Conservation (phyloP, 2,888 invertebrate genomes). For the Ormyrus rosae region DNA sequence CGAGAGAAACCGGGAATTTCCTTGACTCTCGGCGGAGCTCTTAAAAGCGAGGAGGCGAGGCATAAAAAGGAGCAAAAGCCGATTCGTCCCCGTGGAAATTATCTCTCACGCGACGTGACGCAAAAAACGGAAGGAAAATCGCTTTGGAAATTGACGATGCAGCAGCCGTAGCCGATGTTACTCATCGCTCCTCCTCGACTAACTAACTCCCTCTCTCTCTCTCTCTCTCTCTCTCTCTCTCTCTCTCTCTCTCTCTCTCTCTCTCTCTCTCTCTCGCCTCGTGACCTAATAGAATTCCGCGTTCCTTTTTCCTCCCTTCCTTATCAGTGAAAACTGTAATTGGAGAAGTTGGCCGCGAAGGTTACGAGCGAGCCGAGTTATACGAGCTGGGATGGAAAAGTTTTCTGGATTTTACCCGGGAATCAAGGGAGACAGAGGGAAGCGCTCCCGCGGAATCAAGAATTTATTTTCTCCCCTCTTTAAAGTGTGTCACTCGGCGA, state of each 20-base stretch:
- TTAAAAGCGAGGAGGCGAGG: slow-evolving; percentile 10
- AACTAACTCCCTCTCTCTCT: slow-evolving; percentile 20
- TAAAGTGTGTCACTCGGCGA: slow-evolving; percentile 34
- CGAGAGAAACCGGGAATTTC: slow-evolving; percentile 7
- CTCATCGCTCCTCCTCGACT: slow-evolving; percentile 37
- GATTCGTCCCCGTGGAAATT: slow-evolving; percentile 53
- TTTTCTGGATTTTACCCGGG: slow-evolving; percentile 18
- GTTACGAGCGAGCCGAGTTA: slow-evolving; percentile 36
- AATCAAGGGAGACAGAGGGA: background rate
- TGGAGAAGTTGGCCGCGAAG: slow-evolving; percentile 54
- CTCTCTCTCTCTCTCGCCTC: background rate
- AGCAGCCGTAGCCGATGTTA: slow-evolving; percentile 18
- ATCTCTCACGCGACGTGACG: slow-evolving; percentile 42
- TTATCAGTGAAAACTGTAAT: slow-evolving; percentile 53
- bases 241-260: background rate
- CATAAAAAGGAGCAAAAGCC: slow-evolving; percentile 10
- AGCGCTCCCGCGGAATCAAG: slow-evolving; percentile 10
- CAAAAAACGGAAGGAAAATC: slow-evolving; percentile 39
- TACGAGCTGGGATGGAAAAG: slow-evolving; percentile 32
- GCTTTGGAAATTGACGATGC: slow-evolving; percentile 28
- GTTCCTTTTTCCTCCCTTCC: slow-evolving; percentile 7
- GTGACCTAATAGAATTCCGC: background rate
- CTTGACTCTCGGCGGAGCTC: slow-evolving; percentile 28
- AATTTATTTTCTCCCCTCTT: slow-evolving; percentile 38
- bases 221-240: background rate